Conservation (phyloP, 2,888 invertebrate species). For the Pocota personata region DNA sequence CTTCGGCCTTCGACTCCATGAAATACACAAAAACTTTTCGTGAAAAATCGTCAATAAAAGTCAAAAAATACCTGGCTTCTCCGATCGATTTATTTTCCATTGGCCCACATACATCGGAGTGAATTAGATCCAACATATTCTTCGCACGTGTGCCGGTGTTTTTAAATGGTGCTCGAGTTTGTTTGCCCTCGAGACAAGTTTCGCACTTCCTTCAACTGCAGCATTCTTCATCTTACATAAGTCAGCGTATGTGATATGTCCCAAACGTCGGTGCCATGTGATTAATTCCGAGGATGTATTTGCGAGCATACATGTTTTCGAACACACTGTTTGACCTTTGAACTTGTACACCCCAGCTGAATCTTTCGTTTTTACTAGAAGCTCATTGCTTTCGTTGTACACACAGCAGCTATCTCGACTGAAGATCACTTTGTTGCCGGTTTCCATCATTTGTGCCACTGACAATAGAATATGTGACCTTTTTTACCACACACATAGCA, state of each 20-base stretch:
- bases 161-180: constrained; percentile 64
- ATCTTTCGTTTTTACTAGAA: not conserved
- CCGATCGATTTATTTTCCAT: constrained; percentile 45
- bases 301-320: not conserved
- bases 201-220: not conserved
- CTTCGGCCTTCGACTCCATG: constrained; percentile 34
- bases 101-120: constrained; percentile 65
- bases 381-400: too few relatives aligned
- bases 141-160: constrained; percentile 52
- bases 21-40: constrained; percentile 51
- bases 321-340: not conserved
- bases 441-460: not conserved
- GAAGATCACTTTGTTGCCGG: not conserved
- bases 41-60: constrained; percentile 60
- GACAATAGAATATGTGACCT: not conserved
- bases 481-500: not conserved
- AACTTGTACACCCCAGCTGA: not conserved
- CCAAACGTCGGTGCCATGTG: not conserved
- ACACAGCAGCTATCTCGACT: not conserved
- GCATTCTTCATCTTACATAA: not conserved
- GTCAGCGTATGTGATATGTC: not conserved
- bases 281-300: not conserved
- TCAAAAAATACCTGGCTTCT: constrained; percentile 61
- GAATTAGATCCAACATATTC: constrained; percentile 39
- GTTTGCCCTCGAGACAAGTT: constrained; percentile 54